These are phyloP conservation scores for Thereva unica DNA, from an alignment of 2,888 invertebrate genomes.

Conservation along the genomic window DNA sequence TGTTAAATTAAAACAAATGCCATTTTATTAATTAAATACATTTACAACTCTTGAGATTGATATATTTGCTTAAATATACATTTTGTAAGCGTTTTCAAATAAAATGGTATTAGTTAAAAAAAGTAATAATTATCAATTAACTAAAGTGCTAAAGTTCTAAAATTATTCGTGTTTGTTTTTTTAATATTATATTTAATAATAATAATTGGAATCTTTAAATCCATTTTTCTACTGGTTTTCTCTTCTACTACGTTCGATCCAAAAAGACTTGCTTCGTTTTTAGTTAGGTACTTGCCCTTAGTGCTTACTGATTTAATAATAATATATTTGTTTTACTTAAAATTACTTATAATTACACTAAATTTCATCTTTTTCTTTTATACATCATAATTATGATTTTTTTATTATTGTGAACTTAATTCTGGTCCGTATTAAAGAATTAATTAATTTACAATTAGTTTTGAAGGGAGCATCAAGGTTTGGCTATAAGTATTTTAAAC, in stretches of 20 bases:
- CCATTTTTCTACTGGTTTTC: no score
- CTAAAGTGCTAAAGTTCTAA: no score
- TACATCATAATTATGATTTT: constrained; percentile 21
- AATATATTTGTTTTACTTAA: not conserved
- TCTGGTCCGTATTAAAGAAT: constrained; percentile 39
- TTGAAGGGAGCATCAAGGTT: constrained; percentile 29
- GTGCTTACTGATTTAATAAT: no score
- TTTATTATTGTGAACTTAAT: constrained; percentile 19
- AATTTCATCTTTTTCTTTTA: constrained; percentile 6
- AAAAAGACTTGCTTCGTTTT: no score
- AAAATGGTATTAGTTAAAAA: no score
- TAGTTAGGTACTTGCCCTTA: no score
- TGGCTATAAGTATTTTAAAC: not conserved
- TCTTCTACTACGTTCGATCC: no score
- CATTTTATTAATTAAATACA: constrained; percentile 1
- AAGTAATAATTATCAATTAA: no score
- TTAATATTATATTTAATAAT: no score
- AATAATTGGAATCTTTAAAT: no score
- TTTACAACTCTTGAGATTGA: not conserved
- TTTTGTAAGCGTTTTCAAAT: no score
- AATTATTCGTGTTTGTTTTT: no score
- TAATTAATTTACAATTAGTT: constrained; percentile 40
- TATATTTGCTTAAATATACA: constrained; percentile 1
- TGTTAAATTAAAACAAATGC: not conserved
- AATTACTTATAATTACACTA: constrained; percentile 14